Base-by-base conservation (phyloP, 2,797 vertebrate species). In the Dermochelys coriacea region DNA sequence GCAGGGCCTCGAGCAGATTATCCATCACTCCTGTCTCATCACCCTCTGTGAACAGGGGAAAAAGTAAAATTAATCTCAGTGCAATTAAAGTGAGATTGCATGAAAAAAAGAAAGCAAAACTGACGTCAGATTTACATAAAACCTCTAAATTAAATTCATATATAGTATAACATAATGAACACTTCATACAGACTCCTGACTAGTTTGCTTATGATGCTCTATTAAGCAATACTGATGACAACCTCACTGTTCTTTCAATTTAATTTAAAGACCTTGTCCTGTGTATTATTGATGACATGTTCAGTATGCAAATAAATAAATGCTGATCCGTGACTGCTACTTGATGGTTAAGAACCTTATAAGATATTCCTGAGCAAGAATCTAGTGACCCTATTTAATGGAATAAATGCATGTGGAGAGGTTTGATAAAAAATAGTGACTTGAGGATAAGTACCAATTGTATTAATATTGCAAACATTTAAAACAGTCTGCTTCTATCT, bases 21-120 rank as follows among this genome's bases (percentile, higher is more conserved):
- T 99, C 99, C 99, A 99, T 99, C 98, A 99, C 99, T 27, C 99
- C 99, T 0, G 99, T 99, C 98, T 99, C 99, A 90, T 99, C 99
- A 95, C 99, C 99, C 96, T 99, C 99, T 99, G 98, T 47, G 84
- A 94, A 94, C 0, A 97, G 52, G 49, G 95, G 93, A 89, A 97
- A 94, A 95, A 91, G 92, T 16, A 77, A 90, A 84, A 98, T 97
- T 95, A 86, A 93, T 95, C 91, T 95, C 90, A 87, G 83, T 75
- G 93, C 94, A 97, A 96, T 79, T 84, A 82, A 97, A 92, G 95
- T 95, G 96, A 96, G 89, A 84, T 83, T 88, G 91, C 0, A 84
- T 93, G 41, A 93, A 83, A 96, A 96, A 64, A 94, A 55, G 75
- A 71, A 8, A 64, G 10, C 3, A 80, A 19, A 79, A 89, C 64